These are phyloP conservation scores for Cyclophora punctaria DNA, from an alignment of 2,888 invertebrate genomes.

Conservation along the genomic window DNA sequence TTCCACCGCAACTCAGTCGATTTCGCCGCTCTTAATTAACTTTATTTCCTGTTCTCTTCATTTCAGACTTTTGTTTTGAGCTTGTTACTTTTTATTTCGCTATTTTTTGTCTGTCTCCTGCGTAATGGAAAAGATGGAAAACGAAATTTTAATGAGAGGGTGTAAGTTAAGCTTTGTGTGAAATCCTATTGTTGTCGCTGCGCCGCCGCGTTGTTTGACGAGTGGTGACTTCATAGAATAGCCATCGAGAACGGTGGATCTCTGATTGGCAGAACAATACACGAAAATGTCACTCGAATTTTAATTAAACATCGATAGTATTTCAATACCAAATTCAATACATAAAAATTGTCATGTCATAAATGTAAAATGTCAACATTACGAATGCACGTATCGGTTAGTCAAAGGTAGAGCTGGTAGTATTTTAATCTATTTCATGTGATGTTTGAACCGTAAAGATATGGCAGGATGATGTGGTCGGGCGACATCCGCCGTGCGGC, in stretches of 20 bases:
- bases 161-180: slow-evolving; percentile 68
- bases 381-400: too few species aligned
- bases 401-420: too few species aligned
- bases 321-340: too few species aligned
- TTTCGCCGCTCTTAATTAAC: slow-evolving; percentile 75
- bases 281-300: too few species aligned
- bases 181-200: slow-evolving; percentile 52
- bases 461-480: slow-evolving; percentile 17
- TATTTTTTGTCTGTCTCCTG: slow-evolving; percentile 71
- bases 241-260: too few species aligned
- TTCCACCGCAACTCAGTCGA: slow-evolving; percentile 75
- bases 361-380: too few species aligned
- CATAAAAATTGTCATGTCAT: too few species aligned
- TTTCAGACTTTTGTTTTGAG: slow-evolving; percentile 70
- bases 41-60: slow-evolving; percentile 74
- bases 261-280: too few species aligned
- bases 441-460: slow-evolving; percentile 16
- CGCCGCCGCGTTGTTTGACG: slow-evolving; percentile 52
- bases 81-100: slow-evolving; percentile 60
- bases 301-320: too few species aligned
- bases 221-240: too few species aligned
- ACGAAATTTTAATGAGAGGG: slow-evolving; percentile 72
- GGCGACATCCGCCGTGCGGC: slow-evolving; percentile 7
- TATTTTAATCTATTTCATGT: slow-evolving; percentile 16
- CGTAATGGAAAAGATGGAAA: slow-evolving; percentile 73